Evolutionary conservation across 1,140 invertebrate genomes (phyloP), one percentile per base, ranked within the genome.

Genomic region (Sipha flava): DNA sequence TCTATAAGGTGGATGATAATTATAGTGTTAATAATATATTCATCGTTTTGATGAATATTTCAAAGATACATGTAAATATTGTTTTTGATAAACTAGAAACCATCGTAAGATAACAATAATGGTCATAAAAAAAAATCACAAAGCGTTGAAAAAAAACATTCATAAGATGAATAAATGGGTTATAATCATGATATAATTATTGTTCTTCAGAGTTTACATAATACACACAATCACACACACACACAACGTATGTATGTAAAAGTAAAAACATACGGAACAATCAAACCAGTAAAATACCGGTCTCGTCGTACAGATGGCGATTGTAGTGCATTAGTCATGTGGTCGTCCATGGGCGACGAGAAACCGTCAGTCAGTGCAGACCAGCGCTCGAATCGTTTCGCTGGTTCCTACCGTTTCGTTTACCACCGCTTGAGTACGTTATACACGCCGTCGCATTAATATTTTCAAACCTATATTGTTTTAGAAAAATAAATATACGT

Each of bases 291-390:
- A 64, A 54, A 75, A 26, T 54, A 54, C 21, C 4, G 14, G 21
- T 40, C 26, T 77, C 16, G 73, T 77, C 34, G 31, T 57, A 57
- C 52, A 77, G 73, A 77, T 77, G 73, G 73, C 73, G 73, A 43
- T 52, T 9, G 47, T 4, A 59, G 73, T 40, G 73, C 34, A n/a
- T 12, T 23, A 59, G 73, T 59, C 73, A 77, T 77, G 73, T 54
- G 73, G 73, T 77, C 37, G 52, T 59, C 34, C 73, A 59, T 59
- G 73, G 21, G 52, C 49, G 47, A 43, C 73, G 47, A 54, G 45
- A 21, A 52, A 77, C 34, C 49, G 73, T 77, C 73, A 77, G 70
- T 75, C 49, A 75, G 73, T 77, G 49, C 73, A 77, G 49, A 77
- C 73, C 73, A 77, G 49, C 73, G 49, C 49, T 43, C 73, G 73